Evolutionary conservation across 2,113 vertebrate genomes (phyloP), one percentile per base, ranked within the genome.

Genomic region (Channa maculata): DNA sequence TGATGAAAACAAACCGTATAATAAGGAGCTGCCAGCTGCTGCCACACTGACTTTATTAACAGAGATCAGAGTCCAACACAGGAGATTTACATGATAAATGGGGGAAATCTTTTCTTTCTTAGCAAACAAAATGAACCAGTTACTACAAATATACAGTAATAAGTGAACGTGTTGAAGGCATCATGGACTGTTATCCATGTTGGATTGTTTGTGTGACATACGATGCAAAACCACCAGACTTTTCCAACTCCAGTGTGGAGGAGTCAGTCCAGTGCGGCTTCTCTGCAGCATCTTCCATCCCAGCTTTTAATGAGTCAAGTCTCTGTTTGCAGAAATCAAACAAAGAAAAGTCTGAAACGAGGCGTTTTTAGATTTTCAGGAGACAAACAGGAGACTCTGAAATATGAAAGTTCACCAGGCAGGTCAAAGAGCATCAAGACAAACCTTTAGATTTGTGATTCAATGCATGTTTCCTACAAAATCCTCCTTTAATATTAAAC

Each of bases 11-110:
- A 48, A 86, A 82, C 7, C 24, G 53, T 38, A 62, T 37, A 60
- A 85, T 83, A 43, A 86, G 51, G 43, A 75, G 66, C 71, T 15
- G 58, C 78, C 76, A 75, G 69, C 83, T 88, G 86, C 83, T 76
- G 81, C 70, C 39, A 46, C 53, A 14, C 10, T 36, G 61, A 68
- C 52, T 41, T 67, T 51, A 77, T 72, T 57, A 71, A 72, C 61
- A 74, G 5, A 3, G 58, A 59, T 67, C 55, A 71, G 34, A 33
- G 46, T 36, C 34, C 37, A 55, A 57, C 15, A 52, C 33, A 34
- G 50, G 54, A 48, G 50, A 9, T 41, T n/a, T 51, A 14, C 9
- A 12, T n/a, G 37, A 77, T 50, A 49, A 57, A 73, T 10, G 10
- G 5, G 15, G 2, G 24, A 24, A 24, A 24, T 24, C 24, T 24